These are phyloP conservation scores for Holacanthus passer DNA, from an alignment of 2,113 vertebrate genomes.

Conservation along the genomic window DNA sequence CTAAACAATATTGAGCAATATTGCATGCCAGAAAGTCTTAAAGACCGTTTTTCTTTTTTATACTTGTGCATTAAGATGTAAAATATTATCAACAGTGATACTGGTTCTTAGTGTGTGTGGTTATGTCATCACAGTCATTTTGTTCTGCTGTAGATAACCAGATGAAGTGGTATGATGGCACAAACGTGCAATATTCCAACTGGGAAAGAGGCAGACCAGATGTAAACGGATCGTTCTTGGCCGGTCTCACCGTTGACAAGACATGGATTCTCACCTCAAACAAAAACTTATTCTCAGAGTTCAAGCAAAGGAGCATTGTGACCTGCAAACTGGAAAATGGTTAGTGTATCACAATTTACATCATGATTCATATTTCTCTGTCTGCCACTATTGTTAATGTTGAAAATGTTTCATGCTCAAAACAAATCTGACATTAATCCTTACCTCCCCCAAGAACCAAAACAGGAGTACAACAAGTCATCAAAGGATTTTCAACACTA, in stretches of 20 bases:
- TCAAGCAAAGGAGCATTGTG: slow-evolving; percentile 88
- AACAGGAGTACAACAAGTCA: slow-evolving; percentile 82
- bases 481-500: slow-evolving; percentile 76
- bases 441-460: slow-evolving; percentile 66
- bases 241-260: slow-evolving; percentile 86
- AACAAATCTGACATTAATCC: neutral
- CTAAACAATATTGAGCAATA: neutral
- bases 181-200: slow-evolving; percentile 90
- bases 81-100: neutral
- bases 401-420: neutral
- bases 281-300: slow-evolving; percentile 64
- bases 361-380: neutral
- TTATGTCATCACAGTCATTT: neutral
- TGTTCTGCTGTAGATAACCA: slow-evolving; percentile 81
- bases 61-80: neutral
- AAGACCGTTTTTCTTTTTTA: neutral
- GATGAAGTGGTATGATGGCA: slow-evolving; percentile 93
- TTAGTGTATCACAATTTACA: slow-evolving; percentile 55
- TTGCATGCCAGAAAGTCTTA: neutral
- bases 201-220: slow-evolving; percentile 90
- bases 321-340: slow-evolving; percentile 94
- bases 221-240: slow-evolving; percentile 84
- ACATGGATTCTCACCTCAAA: slow-evolving; percentile 88
- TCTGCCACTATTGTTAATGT: neutral
- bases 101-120: neutral